Conservation (phyloP, 1,140 invertebrate species). For the Scaptomyza hsui region DNA sequence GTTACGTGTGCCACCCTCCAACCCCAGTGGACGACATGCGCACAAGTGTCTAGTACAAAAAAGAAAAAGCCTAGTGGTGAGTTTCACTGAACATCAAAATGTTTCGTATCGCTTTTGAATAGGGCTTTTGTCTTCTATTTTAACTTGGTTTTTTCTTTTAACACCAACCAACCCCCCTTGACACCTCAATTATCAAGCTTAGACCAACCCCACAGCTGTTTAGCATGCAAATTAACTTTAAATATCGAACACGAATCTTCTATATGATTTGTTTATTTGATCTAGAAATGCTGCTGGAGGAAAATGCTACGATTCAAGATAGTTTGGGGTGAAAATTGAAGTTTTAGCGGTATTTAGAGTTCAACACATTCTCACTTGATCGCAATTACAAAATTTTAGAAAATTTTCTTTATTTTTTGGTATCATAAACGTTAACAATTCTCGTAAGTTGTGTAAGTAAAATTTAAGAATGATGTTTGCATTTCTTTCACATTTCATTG, state of each 20-base stretch:
- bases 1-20: conserved; percentile 53
- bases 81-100: not conserved
- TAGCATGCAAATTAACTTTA: not conserved
- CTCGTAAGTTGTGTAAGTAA: no score
- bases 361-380: no score
- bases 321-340: no score
- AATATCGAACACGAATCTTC: conserved; percentile 2
- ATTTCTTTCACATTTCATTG: conserved; percentile 50
- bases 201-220: not conserved
- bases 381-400: not conserved
- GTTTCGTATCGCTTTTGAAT: conserved; percentile 9
- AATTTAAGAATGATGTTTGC: not conserved
- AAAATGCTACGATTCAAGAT: no score
- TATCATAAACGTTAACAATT: conserved; percentile 61
- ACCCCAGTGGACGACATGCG: conserved; percentile 48
- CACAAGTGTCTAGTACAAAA: conserved; percentile 54
- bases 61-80: conserved; percentile 49
- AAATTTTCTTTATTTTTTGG: conserved; percentile 61
- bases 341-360: no score
- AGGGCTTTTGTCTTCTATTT: not conserved
- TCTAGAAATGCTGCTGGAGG: no score
- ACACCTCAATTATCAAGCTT: not conserved
- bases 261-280: no score
- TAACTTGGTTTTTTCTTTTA: conserved; percentile 2
- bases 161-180: conserved; percentile 23